phyloP scores from a whole-genome alignment of 64 coral and sea anemone genomes.

The Pocillopora verrucosa region DNA sequence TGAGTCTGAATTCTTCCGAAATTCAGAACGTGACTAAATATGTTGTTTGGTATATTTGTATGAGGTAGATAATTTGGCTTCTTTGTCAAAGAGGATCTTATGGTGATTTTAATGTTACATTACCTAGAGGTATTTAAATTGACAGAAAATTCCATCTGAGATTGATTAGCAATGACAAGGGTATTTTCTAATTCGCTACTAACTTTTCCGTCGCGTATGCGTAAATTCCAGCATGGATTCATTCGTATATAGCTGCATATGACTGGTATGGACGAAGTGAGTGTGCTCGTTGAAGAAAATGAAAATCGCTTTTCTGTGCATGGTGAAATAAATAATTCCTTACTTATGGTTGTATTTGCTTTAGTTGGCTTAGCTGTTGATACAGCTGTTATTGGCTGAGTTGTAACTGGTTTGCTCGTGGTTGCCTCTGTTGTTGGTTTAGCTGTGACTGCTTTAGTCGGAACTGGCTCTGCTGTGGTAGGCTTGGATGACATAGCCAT shows the following conservation, averaged over 20 bases:
- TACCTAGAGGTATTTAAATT: no score
- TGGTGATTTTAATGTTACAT: neutral
- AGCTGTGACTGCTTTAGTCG: neutral
- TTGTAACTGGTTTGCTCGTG: neutral
- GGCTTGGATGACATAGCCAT: neutral
- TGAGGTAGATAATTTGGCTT: no score
- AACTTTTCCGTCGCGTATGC: no score
- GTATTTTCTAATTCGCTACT: no score
- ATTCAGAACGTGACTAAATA: no score
- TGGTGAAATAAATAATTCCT: neutral
- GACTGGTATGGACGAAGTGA: no score
- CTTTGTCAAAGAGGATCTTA: neutral
- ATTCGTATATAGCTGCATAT: no score
- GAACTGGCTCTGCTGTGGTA: neutral
- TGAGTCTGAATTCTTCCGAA: no score
- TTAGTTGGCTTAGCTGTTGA: neutral
- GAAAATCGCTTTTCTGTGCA: neutral
- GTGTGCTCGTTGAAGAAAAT: neutral
- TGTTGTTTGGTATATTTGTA: neutral
- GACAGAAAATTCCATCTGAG: no score
- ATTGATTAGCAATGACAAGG: no score
- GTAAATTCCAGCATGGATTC: no score
- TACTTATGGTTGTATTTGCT: neutral
- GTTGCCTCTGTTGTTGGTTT: neutral
- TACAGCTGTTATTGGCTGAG: neutral